Base-by-base conservation (phyloP, 2,113 vertebrate genomes). In the Psilopogon haemacephalus region DNA sequence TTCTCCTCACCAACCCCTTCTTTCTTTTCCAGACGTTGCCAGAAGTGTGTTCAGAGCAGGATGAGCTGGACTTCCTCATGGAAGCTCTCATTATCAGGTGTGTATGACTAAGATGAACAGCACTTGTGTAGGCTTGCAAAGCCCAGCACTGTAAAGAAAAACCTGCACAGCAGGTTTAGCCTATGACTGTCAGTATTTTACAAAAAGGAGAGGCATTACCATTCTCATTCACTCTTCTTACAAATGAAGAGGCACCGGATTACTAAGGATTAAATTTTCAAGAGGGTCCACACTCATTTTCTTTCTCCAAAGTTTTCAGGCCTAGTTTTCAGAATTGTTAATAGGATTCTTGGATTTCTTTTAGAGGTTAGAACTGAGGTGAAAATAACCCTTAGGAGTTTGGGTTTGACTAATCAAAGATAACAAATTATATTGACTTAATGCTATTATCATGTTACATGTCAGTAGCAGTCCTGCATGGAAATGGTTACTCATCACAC, bases 1-100 rank as follows among this genome's bases (percentile, higher is more conserved):
- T 76, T 67, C 52, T 86, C 64, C 32, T 76, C 24, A 30, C 46
- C 52, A 71, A 88, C 78, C 42, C 75, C 28, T 52, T 86, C 21
- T 90, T 86, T 95, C 86, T 94, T 93, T 87, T 94, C 65, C 82
- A 99, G 99, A 99, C 99, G 2, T 98, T 99, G 86, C 99, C 99
- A 5, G 99, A 99, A 94, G 98, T 99, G 81, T 99, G 99, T 93
- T 99, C 99, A 2, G 99, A 99, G 92, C 99, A 99, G 96, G 99
- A 99, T 52, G 99, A 99, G 69, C 89, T 99, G 70, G 99, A 99
- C 94, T 99, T 99, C 96, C 98, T 99, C 77, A 99, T 99, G 99
- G 99, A 99, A 97, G 99, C 99, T 73, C 97, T 99, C 44, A 99
- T 99, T 85, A 99, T 99, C 97, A 99, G 99, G 99, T 99, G 91